These are phyloP conservation scores for Lagorchestes hirsutus DNA, from an alignment of 2,797 vertebrate genomes.

Conservation along the genomic window DNA sequence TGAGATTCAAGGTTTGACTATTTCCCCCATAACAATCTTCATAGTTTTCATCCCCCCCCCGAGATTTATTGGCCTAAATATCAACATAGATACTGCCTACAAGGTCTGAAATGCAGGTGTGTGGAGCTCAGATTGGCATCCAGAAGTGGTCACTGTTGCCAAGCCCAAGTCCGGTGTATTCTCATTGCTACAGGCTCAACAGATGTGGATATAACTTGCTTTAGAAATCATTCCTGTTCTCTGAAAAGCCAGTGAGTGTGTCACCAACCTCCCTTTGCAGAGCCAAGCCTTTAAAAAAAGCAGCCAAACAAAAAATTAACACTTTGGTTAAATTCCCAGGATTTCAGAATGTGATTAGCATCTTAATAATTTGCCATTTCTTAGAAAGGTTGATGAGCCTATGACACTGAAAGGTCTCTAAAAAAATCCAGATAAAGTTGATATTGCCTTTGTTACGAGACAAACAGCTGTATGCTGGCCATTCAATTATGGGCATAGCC, in stretches of 20 bases:
- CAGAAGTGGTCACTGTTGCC: constrained; percentile 57
- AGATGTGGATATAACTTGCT: constrained; percentile 70
- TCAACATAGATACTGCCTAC: constrained; percentile 56
- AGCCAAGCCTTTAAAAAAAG: constrained; percentile 56
- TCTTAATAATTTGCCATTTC: constrained; percentile 45
- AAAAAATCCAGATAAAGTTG: constrained; percentile 55
- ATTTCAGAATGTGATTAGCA: constrained; percentile 56
- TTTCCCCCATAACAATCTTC: constrained; percentile 2
- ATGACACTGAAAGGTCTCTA: constrained; percentile 29
- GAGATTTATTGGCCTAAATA: constrained; percentile 63
- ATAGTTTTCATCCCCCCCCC: constrained; percentile 43
- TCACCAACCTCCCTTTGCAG: constrained; percentile 49
- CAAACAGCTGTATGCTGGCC: constrained; percentile 25
- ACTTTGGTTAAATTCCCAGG: constrained; percentile 43
- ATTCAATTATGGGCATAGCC: constrained; percentile 52
- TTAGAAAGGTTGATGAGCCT: constrained; percentile 56
- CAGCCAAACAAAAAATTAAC: background rate
- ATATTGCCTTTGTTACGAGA: constrained; percentile 31
- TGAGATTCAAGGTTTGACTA: constrained; percentile 40
- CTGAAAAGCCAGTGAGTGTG: constrained; percentile 58
- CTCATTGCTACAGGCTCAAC: constrained; percentile 73
- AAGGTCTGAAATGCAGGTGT: constrained; percentile 71
- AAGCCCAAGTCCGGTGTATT: constrained; percentile 63
- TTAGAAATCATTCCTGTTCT: constrained; percentile 54
- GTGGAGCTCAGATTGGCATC: constrained; percentile 53